Evolutionary conservation across 2,888 invertebrate genomes (phyloP).

Genomic region (Odontothrips loti): DNA sequence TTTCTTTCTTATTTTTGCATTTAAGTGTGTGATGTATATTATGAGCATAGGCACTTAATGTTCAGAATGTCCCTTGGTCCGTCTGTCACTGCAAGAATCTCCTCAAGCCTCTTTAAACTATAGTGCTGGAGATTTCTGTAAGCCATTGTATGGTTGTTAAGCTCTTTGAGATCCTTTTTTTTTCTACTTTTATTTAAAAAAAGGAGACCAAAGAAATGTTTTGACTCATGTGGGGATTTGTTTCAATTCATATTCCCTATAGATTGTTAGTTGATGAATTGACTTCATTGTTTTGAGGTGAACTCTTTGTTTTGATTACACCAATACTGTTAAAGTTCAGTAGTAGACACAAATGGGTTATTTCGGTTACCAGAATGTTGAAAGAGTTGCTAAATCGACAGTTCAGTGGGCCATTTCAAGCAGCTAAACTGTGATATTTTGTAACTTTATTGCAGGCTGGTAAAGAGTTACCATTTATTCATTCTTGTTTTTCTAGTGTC

Average conservation of each 20-base stretch:
- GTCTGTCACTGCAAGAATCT: slow-evolving; percentile 2
- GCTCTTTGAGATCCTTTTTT: not conserved
- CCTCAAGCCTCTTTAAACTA: not conserved
- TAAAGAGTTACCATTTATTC: slow-evolving; percentile 3
- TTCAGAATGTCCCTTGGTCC: not conserved
- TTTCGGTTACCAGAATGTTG: not conserved
- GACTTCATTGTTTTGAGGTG: not conserved
- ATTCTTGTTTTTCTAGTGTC: not conserved
- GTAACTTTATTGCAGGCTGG: not conserved
- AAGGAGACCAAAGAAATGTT: not conserved
- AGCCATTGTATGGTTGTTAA: not conserved
- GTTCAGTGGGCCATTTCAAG: not conserved
- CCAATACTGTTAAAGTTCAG: not conserved
- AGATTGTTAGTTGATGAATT: not conserved
- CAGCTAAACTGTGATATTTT: slow-evolving; percentile 5
- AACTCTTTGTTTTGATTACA: not conserved
- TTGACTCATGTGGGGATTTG: not conserved
- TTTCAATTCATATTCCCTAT: not conserved
- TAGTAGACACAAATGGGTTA: not conserved
- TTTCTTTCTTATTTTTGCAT: slow-evolving; percentile 27
- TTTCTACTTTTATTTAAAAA: slow-evolving; percentile 12
- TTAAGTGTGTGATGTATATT: slow-evolving; percentile 15
- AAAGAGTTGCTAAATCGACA: not conserved
- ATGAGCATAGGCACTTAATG: not conserved
- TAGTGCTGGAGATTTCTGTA: not conserved